Evolutionary conservation across 2,113 vertebrate species (phyloP), one percentile per base, ranked within the genome.

Genomic region (Anhinga rufa): DNA sequence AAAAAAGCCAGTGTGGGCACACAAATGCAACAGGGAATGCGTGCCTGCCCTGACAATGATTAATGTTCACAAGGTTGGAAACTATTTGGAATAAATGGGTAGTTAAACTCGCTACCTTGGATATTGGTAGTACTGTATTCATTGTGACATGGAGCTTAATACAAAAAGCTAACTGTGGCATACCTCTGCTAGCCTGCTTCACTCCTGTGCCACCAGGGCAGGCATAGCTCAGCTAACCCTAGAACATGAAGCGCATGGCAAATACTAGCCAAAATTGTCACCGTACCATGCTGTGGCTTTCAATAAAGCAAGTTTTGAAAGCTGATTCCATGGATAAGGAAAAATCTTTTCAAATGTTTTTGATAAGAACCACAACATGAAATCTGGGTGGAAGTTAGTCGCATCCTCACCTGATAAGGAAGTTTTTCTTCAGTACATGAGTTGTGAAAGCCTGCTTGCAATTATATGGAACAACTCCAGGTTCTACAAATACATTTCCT

Each of bases 371-470:
- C 87, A 49, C 44, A 88, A 20, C 62, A 25, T 83, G 87, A 91
- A 93, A 83, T 96, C 84, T 94, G 94, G 12, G 62, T 95, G 91
- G 94, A 97, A 95, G 93, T 93, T 96, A 91, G 89, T 91, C 82
- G 95, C 78, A 95, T 95, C 91, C 87, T 97, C 91, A 97, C 96
- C 96, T 97, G 95, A 96, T 96, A 95, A 95, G 89, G 85, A 97
- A 90, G 26, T 95, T 95, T 42, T 96, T 92, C 75, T 95, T 90
- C 71, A 71, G 89, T 82, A 93, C 91, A 95, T 74, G 89, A 95
- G 71, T 97, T 97, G 92, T 92, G 94, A 97, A 95, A 97, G 89
- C 82, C 94, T 95, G 91, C 89, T 96, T 95, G 95, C 89, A 93
- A 94, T 95, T 82, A 95, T 48, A 75, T 95, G 95, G 96, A 96